phyloP scores from a whole-genome alignment of 2,797 vertebrate species.

The Sebastes trivittatus region DNA sequence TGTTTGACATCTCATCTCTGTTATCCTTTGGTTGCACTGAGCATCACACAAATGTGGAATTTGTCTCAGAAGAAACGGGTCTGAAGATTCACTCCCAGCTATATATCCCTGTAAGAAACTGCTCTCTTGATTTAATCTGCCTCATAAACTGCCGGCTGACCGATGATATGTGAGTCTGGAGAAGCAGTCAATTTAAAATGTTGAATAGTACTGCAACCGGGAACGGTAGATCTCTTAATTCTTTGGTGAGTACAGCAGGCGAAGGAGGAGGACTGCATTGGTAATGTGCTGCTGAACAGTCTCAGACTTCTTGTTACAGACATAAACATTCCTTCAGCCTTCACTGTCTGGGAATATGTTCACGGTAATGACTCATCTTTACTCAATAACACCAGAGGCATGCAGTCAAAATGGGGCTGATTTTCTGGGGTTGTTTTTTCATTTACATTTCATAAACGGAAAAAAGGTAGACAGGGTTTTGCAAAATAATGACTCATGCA shows the following conservation, averaged over 20 bases:
- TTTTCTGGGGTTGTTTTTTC: neutral
- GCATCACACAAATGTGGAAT: slow-evolving; percentile 3
- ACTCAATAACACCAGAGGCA: slow-evolving; percentile 12
- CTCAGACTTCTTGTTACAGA: slow-evolving; percentile 26
- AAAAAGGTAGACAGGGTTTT: neutral
- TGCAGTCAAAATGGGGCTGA: neutral
- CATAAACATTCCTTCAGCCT: slow-evolving; percentile 13
- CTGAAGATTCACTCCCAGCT: neutral
- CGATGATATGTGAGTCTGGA: neutral
- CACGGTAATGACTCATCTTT: slow-evolving; percentile 32
- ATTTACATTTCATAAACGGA: slow-evolving; percentile 28
- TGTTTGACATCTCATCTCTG: neutral
- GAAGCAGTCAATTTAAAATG: slow-evolving; percentile 23
- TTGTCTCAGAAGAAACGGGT: neutral
- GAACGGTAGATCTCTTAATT: slow-evolving; percentile 37
- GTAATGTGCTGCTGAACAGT: slow-evolving; percentile 30
- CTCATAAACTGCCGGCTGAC: slow-evolving; percentile 4
- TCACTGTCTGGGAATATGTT: slow-evolving; percentile 30
- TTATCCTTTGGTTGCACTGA: neutral
- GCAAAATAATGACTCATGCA: slow-evolving; percentile 15
- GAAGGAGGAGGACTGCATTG: neutral
- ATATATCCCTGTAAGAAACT: neutral
- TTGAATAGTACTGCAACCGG: slow-evolving; percentile 20
- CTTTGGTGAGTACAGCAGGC: slow-evolving; percentile 9
- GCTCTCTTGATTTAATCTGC: neutral